Evolutionary conservation across 1,140 invertebrate species (phyloP).

Genomic region (Drosophila sechellia): DNA sequence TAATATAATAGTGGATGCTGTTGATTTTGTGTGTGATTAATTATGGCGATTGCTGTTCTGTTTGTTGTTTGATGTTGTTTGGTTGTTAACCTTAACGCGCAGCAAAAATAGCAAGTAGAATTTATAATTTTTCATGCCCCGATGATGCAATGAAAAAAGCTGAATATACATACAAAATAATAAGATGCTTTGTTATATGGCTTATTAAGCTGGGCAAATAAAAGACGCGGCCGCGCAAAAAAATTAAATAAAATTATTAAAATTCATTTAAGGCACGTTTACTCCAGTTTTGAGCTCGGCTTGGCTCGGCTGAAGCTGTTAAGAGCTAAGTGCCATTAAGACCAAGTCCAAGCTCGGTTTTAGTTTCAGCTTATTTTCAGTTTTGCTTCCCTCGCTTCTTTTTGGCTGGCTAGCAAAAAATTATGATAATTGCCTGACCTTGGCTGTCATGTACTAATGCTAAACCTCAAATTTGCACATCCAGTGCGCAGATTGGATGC

Average conservation of each 20-base stretch:
- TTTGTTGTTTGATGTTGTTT: conserved; percentile 59
- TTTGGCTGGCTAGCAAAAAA: conserved; percentile 54
- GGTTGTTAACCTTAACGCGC: conserved; percentile 74
- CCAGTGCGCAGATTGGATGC: conserved; percentile 29
- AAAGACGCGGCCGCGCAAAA: conserved; percentile 22
- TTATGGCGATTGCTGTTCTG: conserved; percentile 61
- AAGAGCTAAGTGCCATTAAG: conserved; percentile 54
- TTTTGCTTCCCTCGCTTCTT: conserved; percentile 49
- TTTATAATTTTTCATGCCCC: conserved; percentile 67
- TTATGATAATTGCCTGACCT: conserved; percentile 82
- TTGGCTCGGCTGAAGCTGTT: conserved; percentile 26
- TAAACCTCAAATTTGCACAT: conserved; percentile 74
- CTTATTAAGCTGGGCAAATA: conserved; percentile 37
- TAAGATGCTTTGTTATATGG: conserved; percentile 62
- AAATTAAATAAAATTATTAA: conserved; percentile 55
- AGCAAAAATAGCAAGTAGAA: conserved; percentile 79
- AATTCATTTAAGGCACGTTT: conserved; percentile 76
- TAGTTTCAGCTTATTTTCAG: conserved; percentile 35
- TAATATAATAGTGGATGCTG: conserved; percentile 63
- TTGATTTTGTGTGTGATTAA: conserved; percentile 74
- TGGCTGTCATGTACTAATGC: conserved; percentile 69
- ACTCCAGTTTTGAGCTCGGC: conserved; percentile 68
- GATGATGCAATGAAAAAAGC: conserved; percentile 69
- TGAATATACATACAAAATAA: conserved; percentile 36
- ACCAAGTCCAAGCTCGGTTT: conserved; percentile 39